Percentiles rank a stretch among this genome's conserved stretches.
phyloP scores from a whole-genome alignment of 1,140 invertebrate species.

The Bombus picipes region DNA sequence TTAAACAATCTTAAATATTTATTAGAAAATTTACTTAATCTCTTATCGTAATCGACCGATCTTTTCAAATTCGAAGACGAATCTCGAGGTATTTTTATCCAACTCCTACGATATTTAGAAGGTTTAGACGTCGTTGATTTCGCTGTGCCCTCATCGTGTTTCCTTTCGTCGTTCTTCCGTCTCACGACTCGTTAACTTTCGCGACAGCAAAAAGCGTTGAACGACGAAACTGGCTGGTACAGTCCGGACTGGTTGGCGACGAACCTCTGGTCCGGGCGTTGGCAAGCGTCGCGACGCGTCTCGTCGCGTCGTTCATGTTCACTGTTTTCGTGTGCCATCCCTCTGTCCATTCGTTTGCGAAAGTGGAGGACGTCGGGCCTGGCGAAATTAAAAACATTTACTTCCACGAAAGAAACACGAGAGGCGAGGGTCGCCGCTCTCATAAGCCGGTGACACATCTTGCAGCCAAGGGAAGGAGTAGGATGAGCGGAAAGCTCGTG shows the following conservation, averaged over 20 bases:
- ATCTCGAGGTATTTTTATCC: slow-evolving; percentile 5
- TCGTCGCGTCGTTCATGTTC: slow-evolving; percentile 45
- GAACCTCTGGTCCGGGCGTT: slow-evolving; percentile 23
- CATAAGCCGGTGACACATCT: slow-evolving; percentile 71
- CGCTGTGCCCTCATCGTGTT: neutral
- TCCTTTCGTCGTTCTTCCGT: slow-evolving; percentile 10
- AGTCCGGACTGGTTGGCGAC: slow-evolving; percentile 27
- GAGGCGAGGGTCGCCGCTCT: slow-evolving; percentile 53
- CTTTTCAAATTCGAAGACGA: neutral
- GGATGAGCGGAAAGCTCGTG: slow-evolving; percentile 59
- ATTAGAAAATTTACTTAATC: neutral
- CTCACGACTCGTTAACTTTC: slow-evolving; percentile 48
- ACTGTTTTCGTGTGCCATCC: neutral
- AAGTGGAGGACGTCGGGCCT: slow-evolving; percentile 27
- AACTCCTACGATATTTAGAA: neutral
- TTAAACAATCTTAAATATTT: too few species aligned
- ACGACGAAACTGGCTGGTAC: slow-evolving; percentile 53
- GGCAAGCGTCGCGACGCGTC: slow-evolving; percentile 35
- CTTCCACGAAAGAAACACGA: slow-evolving; percentile 65
- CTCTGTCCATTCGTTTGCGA: slow-evolving; percentile 16
- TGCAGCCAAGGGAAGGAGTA: slow-evolving; percentile 24
- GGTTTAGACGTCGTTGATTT: slow-evolving; percentile 31
- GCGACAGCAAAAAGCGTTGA: slow-evolving; percentile 55
- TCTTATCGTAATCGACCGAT: neutral
- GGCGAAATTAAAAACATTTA: slow-evolving; percentile 75